phyloP scores from a whole-genome alignment of 2,888 invertebrate genomes.

The Meliscaeva auricollis region DNA sequence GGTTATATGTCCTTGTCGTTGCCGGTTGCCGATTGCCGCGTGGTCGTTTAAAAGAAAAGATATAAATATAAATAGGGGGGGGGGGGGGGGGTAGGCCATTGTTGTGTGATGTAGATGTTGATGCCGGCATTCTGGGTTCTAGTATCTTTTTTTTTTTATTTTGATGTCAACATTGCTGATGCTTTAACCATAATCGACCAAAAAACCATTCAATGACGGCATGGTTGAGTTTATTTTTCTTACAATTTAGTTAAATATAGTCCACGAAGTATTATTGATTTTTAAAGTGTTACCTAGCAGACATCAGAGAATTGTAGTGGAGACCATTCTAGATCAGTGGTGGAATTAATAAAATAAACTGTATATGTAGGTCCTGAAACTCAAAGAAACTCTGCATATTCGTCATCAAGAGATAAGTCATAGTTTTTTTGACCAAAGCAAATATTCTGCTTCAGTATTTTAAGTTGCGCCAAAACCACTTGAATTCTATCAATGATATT shows the following conservation, averaged over 20 bases:
- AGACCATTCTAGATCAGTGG: too few species aligned
- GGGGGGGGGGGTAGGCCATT: neutral
- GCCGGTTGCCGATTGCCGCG: neutral
- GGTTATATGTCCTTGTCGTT: neutral
- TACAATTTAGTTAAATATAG: constrained; percentile 33
- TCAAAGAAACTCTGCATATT: too few species aligned
- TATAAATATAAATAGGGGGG: neutral
- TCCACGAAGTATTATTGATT: neutral
- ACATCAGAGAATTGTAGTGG: too few species aligned
- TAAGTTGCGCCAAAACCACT: too few species aligned
- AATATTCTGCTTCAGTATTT: too few species aligned
- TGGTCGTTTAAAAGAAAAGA: constrained; percentile 9
- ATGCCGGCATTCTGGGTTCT: constrained; percentile 12
- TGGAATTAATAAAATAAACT: too few species aligned
- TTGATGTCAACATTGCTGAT: constrained; percentile 26
- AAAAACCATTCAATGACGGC: neutral
- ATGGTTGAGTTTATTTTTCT: constrained; percentile 21
- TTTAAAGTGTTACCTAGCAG: too few species aligned
- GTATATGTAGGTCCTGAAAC: too few species aligned
- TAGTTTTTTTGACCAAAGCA: too few species aligned
- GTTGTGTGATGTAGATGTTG: constrained; percentile 16
- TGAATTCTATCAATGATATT: too few species aligned
- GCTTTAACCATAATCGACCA: neutral
- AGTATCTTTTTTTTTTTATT: neutral
- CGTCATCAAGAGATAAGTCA: too few species aligned